phyloP scores from a whole-genome alignment of 2,888 invertebrate species.

The Macaria liturata region DNA sequence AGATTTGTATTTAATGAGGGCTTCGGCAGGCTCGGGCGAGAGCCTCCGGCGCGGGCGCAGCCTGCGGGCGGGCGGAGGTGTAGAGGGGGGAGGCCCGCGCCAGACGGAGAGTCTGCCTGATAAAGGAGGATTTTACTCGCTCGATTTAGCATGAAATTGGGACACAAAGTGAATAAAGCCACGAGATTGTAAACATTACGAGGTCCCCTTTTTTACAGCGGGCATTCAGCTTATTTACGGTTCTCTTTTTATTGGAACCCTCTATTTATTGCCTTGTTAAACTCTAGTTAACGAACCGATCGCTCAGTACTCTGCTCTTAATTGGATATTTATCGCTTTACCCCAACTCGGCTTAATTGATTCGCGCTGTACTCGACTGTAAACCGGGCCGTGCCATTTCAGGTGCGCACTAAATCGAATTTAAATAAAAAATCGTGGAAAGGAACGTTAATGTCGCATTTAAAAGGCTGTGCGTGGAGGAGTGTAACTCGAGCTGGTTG shows the following conservation, averaged over 20 bases:
- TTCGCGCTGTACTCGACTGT: constrained; percentile 61
- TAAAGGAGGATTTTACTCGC: constrained; percentile 81
- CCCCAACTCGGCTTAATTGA: constrained; percentile 66
- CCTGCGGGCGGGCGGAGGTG: constrained; percentile 26
- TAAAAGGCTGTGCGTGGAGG: constrained; percentile 44
- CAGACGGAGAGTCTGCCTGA: constrained; percentile 80
- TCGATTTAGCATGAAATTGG: constrained; percentile 84
- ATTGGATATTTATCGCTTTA: constrained; percentile 75
- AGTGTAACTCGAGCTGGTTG: constrained; percentile 63
- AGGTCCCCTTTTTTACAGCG: constrained; percentile 79
- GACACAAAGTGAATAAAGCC: constrained; percentile 84
- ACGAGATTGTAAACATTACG: constrained; percentile 83
- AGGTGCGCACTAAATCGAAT: constrained; percentile 50
- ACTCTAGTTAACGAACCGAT: constrained; percentile 78
- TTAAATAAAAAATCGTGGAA: constrained; percentile 46
- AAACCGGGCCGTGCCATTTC: constrained; percentile 46
- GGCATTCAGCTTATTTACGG: constrained; percentile 77
- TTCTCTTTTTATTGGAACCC: constrained; percentile 75
- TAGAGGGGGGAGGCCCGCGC: constrained; percentile 42
- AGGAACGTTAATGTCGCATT: constrained; percentile 40
- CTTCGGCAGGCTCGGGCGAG: constrained; percentile 42
- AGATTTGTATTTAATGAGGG: constrained; percentile 72
- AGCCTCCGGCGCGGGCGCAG: constrained; percentile 36
- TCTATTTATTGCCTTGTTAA: constrained; percentile 81
- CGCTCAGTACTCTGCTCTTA: constrained; percentile 66